These are phyloP conservation scores for Ceramica pisi DNA, from an alignment of 2,888 invertebrate species.

Conservation along the genomic window DNA sequence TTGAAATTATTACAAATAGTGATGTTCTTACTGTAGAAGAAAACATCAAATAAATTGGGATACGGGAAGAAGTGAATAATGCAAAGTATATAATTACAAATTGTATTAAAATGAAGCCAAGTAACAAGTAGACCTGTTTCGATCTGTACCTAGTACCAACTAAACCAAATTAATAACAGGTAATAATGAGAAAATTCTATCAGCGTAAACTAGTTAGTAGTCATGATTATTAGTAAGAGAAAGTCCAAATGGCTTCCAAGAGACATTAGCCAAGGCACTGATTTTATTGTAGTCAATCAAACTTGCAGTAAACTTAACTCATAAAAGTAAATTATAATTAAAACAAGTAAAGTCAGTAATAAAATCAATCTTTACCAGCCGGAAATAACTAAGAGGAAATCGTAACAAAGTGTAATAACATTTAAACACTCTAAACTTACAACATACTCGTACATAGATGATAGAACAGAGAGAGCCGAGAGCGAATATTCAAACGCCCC, in stretches of 20 bases:
- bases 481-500: background rate
- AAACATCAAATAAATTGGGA: no score
- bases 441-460: no score
- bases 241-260: constrained; percentile 4
- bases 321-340: constrained; percentile 36
- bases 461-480: background rate
- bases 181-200: background rate
- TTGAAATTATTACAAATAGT: background rate
- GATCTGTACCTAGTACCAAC: background rate
- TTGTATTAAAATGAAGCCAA: background rate
- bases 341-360: constrained; percentile 25
- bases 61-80: no score
- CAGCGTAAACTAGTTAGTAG: background rate
- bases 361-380: constrained; percentile 23
- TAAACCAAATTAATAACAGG: background rate
- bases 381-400: constrained; percentile 37
- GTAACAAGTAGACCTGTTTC: background rate
- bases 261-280: constrained; percentile 11
- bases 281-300: constrained; percentile 21
- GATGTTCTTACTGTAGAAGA: no score
- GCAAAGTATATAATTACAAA: no score
- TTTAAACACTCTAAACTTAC: background rate
- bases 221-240: constrained; percentile 11
- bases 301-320: constrained; percentile 17
- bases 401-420: constrained; percentile 3